Evolutionary conservation across 2,888 invertebrate genomes (phyloP), one percentile per base, ranked within the genome.

Genomic region (Caenorhabditis sp.): DNA sequence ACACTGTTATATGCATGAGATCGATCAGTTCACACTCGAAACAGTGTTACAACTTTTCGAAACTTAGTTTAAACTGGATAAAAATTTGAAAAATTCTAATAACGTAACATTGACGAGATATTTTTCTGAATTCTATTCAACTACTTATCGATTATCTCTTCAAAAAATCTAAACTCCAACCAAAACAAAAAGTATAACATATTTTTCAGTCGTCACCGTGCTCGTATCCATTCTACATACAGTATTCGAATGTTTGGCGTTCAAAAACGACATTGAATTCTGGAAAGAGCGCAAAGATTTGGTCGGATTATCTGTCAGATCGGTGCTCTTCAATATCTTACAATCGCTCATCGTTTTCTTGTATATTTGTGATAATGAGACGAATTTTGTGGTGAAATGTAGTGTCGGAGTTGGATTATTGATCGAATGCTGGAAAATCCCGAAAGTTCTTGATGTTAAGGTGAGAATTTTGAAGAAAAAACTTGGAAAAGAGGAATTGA

Each of bases 181-280:
- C 36, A 36, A 36, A 36, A n/a, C n/a, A 36, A 36, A 36, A 8
- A 5, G 7, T 10, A 5, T 8, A 36, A 43, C 8, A 23, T 56
- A 21, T 14, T 10, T 31, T 25, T 54, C 74, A 58, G 84, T 91
- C 1, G 89, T 97, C 63, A 99, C 99, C 1, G 92, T 97, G 74
- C 91, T 92, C 63, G 93, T 99, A 0, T 97, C 97, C 0, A 92
- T 99, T 69, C 90, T 99, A 23, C 99, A 99, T 90, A 96, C 95
- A 69, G 92, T 99, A 75, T 99, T 99, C 90, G 99, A 99, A 89
- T 92, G 99, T 82, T 91, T 99, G 66, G 99, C 99, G 56, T 99
- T 99, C 89, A 99, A 99, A 50, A 99, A 99, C 90, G 99, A 99
- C 89, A 99, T 99, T 86, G 99, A 99, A 89, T 99, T 99, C 89